These are phyloP conservation scores for Pyxicephalus adspersus DNA, from an alignment of 2,113 vertebrate species.

Conservation along the genomic window DNA sequence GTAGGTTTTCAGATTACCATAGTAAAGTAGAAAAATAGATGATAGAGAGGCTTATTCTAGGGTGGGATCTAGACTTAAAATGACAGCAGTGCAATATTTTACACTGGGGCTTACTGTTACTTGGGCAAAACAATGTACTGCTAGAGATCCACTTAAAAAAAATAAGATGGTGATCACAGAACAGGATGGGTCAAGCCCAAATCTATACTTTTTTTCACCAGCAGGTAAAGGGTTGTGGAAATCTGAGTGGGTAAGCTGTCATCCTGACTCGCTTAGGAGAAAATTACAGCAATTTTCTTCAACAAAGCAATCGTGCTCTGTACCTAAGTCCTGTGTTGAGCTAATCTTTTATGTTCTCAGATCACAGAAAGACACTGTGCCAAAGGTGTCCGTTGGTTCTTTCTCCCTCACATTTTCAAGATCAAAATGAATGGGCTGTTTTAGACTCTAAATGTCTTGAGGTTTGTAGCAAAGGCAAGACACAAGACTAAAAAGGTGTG, in stretches of 20 bases:
- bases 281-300: constrained; percentile 49
- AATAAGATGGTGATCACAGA: too few relatives aligned
- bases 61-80: too few relatives aligned
- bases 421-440: constrained; percentile 28
- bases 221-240: constrained; percentile 31
- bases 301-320: constrained; percentile 33
- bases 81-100: too few relatives aligned
- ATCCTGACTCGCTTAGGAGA: constrained; percentile 32
- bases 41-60: too few relatives aligned
- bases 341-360: constrained; percentile 41
- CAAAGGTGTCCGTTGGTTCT: constrained; percentile 15
- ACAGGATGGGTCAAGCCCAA: too few relatives aligned
- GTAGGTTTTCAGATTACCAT: too few relatives aligned
- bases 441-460: constrained; percentile 4
- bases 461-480: constrained; percentile 6
- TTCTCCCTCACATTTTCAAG: constrained; percentile 21
- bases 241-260: constrained; percentile 36
- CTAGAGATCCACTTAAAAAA: too few relatives aligned
- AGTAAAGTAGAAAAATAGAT: too few relatives aligned
- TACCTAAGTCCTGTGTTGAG: constrained; percentile 41
- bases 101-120: too few relatives aligned
- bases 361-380: constrained; percentile 36
- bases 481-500: not conserved
- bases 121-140: too few relatives aligned
- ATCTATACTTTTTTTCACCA: not conserved